Percentiles rank a stretch among this genome's conserved stretches.
phyloP scores from a whole-genome alignment of 2,113 vertebrate species.

The Micronycteris hirsuta region DNA sequence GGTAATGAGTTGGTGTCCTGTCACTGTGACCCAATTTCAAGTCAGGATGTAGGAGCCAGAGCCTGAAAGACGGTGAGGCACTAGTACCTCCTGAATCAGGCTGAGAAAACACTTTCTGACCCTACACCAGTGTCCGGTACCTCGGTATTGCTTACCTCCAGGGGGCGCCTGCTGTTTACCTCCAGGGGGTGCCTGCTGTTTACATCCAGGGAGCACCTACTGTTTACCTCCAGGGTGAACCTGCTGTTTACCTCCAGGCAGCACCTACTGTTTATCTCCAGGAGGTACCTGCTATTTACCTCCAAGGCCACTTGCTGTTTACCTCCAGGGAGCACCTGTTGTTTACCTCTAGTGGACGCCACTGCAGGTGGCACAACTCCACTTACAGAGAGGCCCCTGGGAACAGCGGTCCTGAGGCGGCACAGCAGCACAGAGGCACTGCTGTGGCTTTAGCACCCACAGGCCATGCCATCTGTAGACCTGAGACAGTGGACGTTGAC shows the following conservation, averaged over 20 bases:
- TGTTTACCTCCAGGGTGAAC: background rate
- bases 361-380: background rate
- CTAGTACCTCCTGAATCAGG: background rate
- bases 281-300: background rate
- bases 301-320: background rate
- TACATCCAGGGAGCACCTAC: background rate
- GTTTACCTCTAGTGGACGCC: background rate
- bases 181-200: background rate
- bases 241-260: background rate
- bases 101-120: background rate
- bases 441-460: background rate
- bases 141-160: background rate
- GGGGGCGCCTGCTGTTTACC: background rate
- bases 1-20: background rate
- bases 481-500: background rate
- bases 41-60: background rate
- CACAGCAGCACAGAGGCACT: background rate
- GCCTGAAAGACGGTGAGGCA: background rate
- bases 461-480: background rate
- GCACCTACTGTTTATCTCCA: background rate
- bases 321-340: background rate
- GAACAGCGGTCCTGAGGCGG: background rate
- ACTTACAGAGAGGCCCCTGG: background rate
- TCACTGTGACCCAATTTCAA: background rate
- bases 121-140: background rate